A percentile compares a stretch with the other conserved stretches of the same genome.
These are phyloP conservation scores for Portevinia maculata DNA, from an alignment of 2,888 invertebrate genomes.

Conservation along the genomic window DNA sequence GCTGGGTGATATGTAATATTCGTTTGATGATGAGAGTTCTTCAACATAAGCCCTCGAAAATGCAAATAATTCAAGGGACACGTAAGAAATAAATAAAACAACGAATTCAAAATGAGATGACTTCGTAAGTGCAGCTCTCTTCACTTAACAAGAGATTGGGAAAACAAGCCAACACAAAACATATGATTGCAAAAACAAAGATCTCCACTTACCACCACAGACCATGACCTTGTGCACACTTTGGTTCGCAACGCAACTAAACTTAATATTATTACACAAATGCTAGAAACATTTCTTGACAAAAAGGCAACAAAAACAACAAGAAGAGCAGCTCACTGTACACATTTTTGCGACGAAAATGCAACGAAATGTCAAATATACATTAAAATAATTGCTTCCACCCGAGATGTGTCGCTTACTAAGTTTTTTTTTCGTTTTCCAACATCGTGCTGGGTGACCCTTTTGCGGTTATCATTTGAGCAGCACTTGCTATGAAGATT, in stretches of 20 bases:
- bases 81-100: not conserved
- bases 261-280: constrained; percentile 55
- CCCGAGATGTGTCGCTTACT: not conserved
- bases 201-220: constrained; percentile 14
- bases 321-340: constrained; percentile 18
- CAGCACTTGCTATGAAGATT: constrained; percentile 50
- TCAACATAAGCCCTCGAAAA: constrained; percentile 22
- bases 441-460: not conserved
- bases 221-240: constrained; percentile 35
- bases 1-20: constrained; percentile 18
- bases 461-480: constrained; percentile 35
- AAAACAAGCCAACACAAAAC: constrained; percentile 15
- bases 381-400: constrained; percentile 82
- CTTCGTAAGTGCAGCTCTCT: constrained; percentile 25
- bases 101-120: constrained; percentile 27
- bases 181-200: not conserved
- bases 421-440: not conserved
- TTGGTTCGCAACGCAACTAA: constrained; percentile 15
- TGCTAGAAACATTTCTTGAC: constrained; percentile 18
- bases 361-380: constrained; percentile 79
- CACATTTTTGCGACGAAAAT: constrained; percentile 35
- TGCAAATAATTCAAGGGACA: constrained; percentile 24
- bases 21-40: constrained; percentile 4
- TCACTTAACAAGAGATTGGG: not conserved
- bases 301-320: not conserved